These are phyloP conservation scores for Cyaniris semiargus DNA, from an alignment of 2,888 invertebrate genomes.

Conservation along the genomic window DNA sequence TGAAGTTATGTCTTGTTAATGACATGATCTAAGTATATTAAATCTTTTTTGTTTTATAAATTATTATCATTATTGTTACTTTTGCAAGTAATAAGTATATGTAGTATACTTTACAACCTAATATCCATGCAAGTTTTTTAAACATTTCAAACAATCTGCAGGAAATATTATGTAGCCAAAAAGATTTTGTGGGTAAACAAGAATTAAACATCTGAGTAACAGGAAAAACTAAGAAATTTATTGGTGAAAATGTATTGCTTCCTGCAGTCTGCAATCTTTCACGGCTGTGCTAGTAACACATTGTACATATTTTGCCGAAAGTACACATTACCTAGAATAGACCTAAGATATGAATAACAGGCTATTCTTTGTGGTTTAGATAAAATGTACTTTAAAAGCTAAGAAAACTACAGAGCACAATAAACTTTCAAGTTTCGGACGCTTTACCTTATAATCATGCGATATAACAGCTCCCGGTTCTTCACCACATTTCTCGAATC, in stretches of 20 bases:
- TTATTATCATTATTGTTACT: no score
- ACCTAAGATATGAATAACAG: neutral
- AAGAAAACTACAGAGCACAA: neutral
- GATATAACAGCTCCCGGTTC: conserved; percentile 92
- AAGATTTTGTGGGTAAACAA: neutral
- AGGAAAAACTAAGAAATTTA: neutral
- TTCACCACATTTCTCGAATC: conserved; percentile 91
- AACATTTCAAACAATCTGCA: neutral
- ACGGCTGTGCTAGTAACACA: neutral
- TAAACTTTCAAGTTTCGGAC: neutral
- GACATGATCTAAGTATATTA: neutral
- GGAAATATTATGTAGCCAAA: neutral
- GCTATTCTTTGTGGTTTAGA: neutral
- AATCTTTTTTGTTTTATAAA: no score
- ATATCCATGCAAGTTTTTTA: neutral
- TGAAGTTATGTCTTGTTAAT: neutral
- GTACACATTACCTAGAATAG: neutral
- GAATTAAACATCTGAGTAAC: neutral
- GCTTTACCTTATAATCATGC: conserved; percentile 91
- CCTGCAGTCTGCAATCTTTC: neutral
- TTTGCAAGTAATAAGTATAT: no score
- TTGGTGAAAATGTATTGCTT: neutral
- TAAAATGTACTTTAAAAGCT: neutral
- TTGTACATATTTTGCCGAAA: neutral
- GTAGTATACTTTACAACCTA: neutral